These are phyloP conservation scores for Acropternis orthonyx DNA, from an alignment of 2,797 vertebrate genomes.

Conservation along the genomic window DNA sequence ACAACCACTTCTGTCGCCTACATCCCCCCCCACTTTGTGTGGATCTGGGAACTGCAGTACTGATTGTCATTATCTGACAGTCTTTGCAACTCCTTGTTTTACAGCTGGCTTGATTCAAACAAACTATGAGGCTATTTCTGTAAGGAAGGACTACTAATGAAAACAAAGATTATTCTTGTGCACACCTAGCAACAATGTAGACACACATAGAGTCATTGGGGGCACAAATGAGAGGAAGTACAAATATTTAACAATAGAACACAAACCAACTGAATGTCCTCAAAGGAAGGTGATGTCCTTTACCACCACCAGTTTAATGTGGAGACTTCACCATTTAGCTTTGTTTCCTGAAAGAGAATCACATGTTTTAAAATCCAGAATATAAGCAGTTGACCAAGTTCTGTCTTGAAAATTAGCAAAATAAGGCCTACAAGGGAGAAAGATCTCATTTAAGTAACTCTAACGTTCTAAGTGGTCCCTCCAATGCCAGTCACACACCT, in stretches of 20 bases:
- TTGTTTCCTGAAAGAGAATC: background rate
- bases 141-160: background rate
- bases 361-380: background rate
- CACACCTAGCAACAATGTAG: background rate
- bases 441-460: background rate
- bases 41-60: background rate
- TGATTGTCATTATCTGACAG: background rate
- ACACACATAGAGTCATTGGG: accelerated
- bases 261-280: background rate
- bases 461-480: background rate
- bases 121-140: background rate
- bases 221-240: background rate
- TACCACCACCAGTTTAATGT: background rate
- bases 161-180: background rate
- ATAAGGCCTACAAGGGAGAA: background rate
- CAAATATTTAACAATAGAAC: background rate
- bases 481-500: background rate
- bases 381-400: background rate
- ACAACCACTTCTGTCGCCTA: background rate
- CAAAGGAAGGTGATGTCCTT: background rate
- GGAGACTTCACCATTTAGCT: background rate
- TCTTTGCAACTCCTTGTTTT: background rate
- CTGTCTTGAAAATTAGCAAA: background rate
- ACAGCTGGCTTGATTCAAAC: background rate
- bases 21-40: background rate